These are phyloP conservation scores for Calyptommatus sinebrachiatus DNA, from an alignment of 2,113 vertebrate species.

Conservation along the genomic window DNA sequence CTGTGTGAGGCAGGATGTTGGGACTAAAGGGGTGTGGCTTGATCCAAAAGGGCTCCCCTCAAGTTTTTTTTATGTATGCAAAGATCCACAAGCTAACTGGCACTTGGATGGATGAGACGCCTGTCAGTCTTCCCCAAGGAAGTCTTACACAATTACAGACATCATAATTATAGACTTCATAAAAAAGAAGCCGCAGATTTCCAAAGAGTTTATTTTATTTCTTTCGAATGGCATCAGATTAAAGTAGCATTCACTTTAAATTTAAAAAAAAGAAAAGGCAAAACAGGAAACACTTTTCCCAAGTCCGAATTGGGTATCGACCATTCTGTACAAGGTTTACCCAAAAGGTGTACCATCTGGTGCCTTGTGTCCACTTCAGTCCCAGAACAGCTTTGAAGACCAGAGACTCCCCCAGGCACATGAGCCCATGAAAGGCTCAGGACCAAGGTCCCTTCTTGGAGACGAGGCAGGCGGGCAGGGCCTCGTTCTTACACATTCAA, in stretches of 20 bases:
- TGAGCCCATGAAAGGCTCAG: too few relatives aligned
- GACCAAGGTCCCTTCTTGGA: background rate
- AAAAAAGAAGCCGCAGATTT: background rate
- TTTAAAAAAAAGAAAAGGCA: conserved; percentile 27
- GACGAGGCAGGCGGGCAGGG: background rate
- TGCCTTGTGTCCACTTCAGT: too few relatives aligned
- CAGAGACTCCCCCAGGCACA: too few relatives aligned
- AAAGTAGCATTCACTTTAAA: conserved; percentile 14
- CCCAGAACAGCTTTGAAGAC: background rate
- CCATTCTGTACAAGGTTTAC: background rate
- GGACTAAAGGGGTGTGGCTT: too few relatives aligned
- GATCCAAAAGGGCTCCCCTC: too few relatives aligned
- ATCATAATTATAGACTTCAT: background rate
- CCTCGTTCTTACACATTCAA: background rate
- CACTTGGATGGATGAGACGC: too few relatives aligned
- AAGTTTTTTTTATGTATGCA: too few relatives aligned
- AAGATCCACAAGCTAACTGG: too few relatives aligned
- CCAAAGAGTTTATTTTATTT: conserved; percentile 36
- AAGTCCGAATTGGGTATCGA: background rate
- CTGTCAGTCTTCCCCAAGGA: too few relatives aligned
- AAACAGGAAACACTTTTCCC: background rate
- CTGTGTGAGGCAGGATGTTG: too few relatives aligned
- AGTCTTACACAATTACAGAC: too few relatives aligned
- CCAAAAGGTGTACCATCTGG: too few relatives aligned
- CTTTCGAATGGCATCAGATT: conserved; percentile 46